A percentile compares a stretch with the other conserved stretches of the same genome.
phyloP scores from a whole-genome alignment of 37 sponge, comb jelly and placozoan species.

The Tethya wilhelma region DNA sequence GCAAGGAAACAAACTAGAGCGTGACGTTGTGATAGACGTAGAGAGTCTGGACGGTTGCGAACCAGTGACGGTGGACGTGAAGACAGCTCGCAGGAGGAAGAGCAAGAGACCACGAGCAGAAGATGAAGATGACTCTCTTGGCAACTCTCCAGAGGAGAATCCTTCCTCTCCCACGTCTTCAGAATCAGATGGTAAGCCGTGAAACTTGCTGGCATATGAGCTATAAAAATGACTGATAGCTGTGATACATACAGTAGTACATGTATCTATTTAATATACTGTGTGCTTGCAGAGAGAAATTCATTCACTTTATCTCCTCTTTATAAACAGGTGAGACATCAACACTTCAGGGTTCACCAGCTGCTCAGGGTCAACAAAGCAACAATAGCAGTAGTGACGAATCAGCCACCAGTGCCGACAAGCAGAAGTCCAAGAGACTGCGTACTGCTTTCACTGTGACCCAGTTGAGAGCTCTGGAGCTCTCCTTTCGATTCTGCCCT shows the following conservation, averaged over 20 bases:
- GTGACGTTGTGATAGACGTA: neutral
- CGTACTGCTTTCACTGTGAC: conserved; percentile 42
- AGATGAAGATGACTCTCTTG: neutral
- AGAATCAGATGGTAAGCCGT: too few species aligned
- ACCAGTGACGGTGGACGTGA: neutral
- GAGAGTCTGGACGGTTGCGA: neutral
- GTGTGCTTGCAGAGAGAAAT: too few species aligned
- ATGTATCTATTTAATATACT: too few species aligned
- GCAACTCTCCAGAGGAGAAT: neutral
- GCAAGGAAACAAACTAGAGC: neutral
- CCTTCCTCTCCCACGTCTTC: too few species aligned
- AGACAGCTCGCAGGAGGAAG: neutral
- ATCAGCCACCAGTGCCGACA: neutral
- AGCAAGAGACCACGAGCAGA: neutral
- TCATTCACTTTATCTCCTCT: too few species aligned
- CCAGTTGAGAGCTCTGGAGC: conserved; percentile 43
- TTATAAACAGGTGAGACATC: too few species aligned
- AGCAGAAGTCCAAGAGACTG: conserved; percentile 8
- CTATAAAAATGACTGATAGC: too few species aligned
- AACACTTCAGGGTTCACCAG: neutral
- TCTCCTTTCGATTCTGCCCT: conserved; percentile 11
- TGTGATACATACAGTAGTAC: too few species aligned
- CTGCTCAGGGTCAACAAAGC: neutral
- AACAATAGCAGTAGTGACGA: neutral
- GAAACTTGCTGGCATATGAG: too few species aligned